Evolutionary conservation across 2,113 vertebrate species (phyloP).

Genomic region (Caretta caretta): DNA sequence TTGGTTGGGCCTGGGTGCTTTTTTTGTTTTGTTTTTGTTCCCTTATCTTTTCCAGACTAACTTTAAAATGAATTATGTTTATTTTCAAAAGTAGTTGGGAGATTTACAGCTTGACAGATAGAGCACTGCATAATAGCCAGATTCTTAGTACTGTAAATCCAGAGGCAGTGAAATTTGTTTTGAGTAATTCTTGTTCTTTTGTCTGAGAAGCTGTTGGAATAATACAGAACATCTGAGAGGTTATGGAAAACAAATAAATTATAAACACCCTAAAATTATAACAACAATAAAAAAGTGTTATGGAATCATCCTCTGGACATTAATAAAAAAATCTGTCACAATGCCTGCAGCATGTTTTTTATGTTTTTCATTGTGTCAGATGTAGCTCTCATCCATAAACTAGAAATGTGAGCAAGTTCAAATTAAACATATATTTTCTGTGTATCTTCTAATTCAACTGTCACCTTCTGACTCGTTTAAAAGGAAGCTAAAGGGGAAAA

Average conservation of each 20-base stretch:
- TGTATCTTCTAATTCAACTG: not conserved
- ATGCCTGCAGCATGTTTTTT: not conserved
- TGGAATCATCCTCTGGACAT: not conserved
- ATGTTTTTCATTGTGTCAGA: not conserved
- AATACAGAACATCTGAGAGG: not conserved
- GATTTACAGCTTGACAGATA: constrained; percentile 2
- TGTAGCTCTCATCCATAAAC: not conserved
- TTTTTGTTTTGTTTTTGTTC: not conserved
- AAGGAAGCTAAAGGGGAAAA: not conserved
- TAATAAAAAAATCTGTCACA: not conserved
- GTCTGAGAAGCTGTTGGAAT: not conserved
- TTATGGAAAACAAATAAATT: constrained; percentile 4
- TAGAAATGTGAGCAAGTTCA: not conserved
- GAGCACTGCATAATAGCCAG: not conserved
- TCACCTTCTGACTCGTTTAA: not conserved
- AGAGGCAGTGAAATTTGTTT: not conserved
- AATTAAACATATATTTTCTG: not conserved
- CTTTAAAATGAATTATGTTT: not conserved
- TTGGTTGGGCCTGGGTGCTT: not conserved
- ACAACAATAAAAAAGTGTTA: not conserved
- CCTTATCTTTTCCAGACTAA: not conserved
- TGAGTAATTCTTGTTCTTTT: not conserved
- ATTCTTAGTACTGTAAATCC: not conserved
- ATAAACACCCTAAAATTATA: not conserved
- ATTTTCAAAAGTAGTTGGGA: not conserved